phyloP scores from a whole-genome alignment of 2,113 vertebrate species.

The Triplophysa siluroides region DNA sequence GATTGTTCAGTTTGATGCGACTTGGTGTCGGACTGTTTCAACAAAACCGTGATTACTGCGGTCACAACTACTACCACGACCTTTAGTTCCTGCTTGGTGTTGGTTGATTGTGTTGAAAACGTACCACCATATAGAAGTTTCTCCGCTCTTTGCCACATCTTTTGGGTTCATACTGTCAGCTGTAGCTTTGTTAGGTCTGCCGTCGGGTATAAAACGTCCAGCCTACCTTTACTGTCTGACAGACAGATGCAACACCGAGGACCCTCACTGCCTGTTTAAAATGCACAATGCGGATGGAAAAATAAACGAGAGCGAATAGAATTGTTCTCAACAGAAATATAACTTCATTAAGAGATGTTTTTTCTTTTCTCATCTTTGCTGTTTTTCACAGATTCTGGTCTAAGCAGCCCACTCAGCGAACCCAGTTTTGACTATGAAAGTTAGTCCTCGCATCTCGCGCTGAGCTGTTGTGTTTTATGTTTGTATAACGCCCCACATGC shows the following conservation, averaged over 20 bases:
- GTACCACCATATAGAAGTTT: too few species aligned
- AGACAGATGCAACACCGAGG: slow-evolving; percentile 38
- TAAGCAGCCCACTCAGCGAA: slow-evolving; percentile 96
- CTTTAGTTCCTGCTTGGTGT: too few species aligned
- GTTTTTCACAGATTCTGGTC: slow-evolving; percentile 96
- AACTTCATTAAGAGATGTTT: slow-evolving; percentile 50
- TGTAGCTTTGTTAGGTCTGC: neutral
- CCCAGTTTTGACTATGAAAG: slow-evolving; percentile 96
- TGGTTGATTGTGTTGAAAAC: too few species aligned
- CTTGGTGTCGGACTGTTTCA: too few species aligned
- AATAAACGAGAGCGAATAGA: neutral
- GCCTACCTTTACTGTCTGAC: slow-evolving; percentile 48
- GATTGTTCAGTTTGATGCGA: too few species aligned
- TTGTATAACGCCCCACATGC: slow-evolving; percentile 62
- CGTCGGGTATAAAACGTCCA: neutral
- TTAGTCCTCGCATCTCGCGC: slow-evolving; percentile 87
- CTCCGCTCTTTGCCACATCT: too few species aligned
- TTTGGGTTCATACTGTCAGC: too few species aligned
- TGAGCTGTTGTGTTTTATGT: slow-evolving; percentile 70
- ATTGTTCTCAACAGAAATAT: slow-evolving; percentile 30
- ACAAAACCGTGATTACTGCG: too few species aligned
- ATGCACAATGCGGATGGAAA: neutral
- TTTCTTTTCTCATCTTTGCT: slow-evolving; percentile 75
- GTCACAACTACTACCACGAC: too few species aligned
- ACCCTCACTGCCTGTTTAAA: slow-evolving; percentile 14